Conservation (phyloP, 2,888 invertebrate species). For the Acanthosoma haemorrhoidale region DNA sequence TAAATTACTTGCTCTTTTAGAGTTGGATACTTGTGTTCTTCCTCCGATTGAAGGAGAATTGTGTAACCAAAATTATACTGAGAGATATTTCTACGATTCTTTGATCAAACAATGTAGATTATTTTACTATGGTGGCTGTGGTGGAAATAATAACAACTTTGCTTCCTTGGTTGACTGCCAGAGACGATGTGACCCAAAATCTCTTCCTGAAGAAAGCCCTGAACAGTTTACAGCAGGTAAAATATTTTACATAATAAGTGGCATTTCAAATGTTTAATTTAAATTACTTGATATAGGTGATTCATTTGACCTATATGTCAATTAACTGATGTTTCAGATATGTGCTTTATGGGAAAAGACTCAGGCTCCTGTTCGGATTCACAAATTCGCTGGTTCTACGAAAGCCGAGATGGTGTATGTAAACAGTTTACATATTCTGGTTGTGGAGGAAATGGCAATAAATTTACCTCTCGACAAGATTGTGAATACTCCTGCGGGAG, state of each 20-base stretch:
- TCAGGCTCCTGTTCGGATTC: constrained; percentile 60
- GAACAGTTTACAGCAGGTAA: constrained; percentile 46
- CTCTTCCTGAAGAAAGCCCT: constrained; percentile 46
- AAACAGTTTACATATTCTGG: constrained; percentile 74
- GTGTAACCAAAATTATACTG: constrained; percentile 63
- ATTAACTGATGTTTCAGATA: constrained; percentile 49
- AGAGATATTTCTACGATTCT: constrained; percentile 79
- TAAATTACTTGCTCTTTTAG: constrained; percentile 48
- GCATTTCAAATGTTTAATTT: too few relatives aligned
- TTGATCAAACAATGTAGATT: constrained; percentile 65
- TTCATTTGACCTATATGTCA: too few relatives aligned
- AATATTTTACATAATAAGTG: not conserved
- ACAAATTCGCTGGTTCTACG: constrained; percentile 64
- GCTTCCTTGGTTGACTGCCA: constrained; percentile 60
- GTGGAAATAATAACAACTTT: constrained; percentile 87
- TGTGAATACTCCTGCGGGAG: constrained; percentile 65
- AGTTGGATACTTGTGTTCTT: constrained; percentile 65
- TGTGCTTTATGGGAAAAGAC: constrained; percentile 63
- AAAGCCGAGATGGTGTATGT: constrained; percentile 65
- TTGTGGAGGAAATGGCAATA: constrained; percentile 76
- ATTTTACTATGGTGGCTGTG: constrained; percentile 88
- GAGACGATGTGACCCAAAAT: constrained; percentile 55
- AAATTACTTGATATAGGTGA: not conserved
- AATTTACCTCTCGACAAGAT: constrained; percentile 62
- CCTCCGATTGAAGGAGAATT: constrained; percentile 66